Conservation (phyloP, 2,113 vertebrate species). For the Antechinus flavipes region DNA sequence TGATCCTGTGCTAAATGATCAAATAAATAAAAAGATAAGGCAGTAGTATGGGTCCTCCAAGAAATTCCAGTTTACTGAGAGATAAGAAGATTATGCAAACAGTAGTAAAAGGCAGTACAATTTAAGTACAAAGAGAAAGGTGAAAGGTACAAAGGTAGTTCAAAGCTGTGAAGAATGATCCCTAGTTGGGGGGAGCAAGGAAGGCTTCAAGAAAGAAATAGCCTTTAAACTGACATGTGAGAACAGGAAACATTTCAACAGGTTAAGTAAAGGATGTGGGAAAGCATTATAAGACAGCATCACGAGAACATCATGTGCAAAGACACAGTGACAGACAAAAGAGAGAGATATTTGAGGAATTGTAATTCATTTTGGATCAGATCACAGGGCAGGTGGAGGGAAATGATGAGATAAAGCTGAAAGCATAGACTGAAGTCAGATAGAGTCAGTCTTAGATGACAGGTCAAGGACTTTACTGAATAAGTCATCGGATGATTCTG, state of each 20-base stretch:
- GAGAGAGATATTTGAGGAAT: not conserved
- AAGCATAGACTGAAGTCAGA: not conserved
- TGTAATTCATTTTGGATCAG: not conserved
- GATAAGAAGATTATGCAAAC: not conserved
- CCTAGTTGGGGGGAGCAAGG: not conserved
- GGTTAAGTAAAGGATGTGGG: not conserved
- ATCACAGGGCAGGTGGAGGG: not conserved
- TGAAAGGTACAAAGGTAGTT: not conserved
- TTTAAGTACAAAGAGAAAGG: not conserved
- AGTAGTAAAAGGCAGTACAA: not conserved
- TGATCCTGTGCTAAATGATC: not conserved
- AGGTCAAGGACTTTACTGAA: not conserved
- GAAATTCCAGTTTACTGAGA: not conserved
- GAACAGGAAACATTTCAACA: not conserved
- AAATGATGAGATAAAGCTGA: not conserved
- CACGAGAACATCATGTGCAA: not conserved
- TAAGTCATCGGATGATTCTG: not conserved
- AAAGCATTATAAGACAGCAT: not conserved
- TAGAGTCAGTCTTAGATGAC: not conserved
- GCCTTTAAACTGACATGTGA: not conserved
- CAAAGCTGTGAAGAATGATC: not conserved
- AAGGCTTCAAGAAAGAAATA: not conserved
- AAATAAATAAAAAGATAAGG: not conserved
- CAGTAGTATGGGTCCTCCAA: not conserved
- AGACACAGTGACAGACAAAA: not conserved